Percentiles rank a stretch among this genome's conserved stretches.
Conservation (phyloP, 2,888 invertebrate species). For the Amphimallon solstitiale region DNA sequence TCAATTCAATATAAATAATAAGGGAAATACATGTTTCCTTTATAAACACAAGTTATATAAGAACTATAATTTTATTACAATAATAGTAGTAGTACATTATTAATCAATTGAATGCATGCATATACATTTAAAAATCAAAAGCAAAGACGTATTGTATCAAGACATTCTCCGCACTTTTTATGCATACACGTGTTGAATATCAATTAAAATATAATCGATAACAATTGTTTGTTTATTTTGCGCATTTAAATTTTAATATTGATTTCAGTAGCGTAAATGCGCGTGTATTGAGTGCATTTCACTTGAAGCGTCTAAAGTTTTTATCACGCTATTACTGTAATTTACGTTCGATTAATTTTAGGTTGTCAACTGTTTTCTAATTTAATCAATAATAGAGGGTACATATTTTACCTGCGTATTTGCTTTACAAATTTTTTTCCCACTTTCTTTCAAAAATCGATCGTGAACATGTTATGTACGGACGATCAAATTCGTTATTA, state of each 20-base stretch:
- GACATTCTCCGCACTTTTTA: not conserved
- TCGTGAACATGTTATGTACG: not conserved
- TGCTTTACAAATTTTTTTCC: not conserved
- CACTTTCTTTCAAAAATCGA: not conserved
- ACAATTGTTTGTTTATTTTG: constrained; percentile 19
- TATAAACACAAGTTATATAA: too few species aligned
- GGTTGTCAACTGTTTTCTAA: not conserved
- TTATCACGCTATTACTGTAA: not conserved
- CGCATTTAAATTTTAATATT: constrained; percentile 9
- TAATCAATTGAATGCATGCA: too few species aligned
- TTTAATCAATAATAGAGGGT: not conserved
- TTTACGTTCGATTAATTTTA: not conserved
- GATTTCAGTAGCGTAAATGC: constrained; percentile 8
- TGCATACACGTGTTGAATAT: constrained; percentile 18
- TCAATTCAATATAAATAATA: too few species aligned
- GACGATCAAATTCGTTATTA: not conserved
- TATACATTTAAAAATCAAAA: too few species aligned
- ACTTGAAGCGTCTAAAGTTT: not conserved
- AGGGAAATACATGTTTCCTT: too few species aligned
- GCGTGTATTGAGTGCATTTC: not conserved
- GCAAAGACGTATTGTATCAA: too few species aligned
- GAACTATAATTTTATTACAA: too few species aligned
- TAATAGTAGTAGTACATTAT: too few species aligned
- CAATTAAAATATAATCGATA: constrained; percentile 3
- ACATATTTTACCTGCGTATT: too few species aligned